phyloP scores from a whole-genome alignment of 1,140 invertebrate species.

The Coenobita brevimanus region DNA sequence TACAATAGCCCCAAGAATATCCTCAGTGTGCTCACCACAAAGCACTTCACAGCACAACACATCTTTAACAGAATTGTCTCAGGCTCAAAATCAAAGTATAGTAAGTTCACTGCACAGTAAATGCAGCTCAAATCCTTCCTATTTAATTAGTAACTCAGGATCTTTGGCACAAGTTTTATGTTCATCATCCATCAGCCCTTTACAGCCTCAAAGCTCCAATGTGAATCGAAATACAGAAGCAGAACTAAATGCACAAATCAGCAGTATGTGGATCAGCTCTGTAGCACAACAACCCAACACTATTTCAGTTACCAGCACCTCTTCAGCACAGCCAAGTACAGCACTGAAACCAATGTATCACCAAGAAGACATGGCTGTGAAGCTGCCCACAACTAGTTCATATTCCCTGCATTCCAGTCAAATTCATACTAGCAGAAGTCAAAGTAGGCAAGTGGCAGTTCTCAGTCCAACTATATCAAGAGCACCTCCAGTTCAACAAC shows the following conservation, averaged over 20 bases:
- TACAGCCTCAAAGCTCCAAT: neutral
- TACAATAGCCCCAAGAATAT: neutral
- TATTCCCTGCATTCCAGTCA: neutral
- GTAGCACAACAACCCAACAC: neutral
- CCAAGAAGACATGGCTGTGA: neutral
- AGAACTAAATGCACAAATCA: conserved; percentile 45
- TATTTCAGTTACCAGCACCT: neutral
- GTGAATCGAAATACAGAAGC: neutral
- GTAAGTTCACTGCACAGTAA: conserved; percentile 6
- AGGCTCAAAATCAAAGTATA: neutral
- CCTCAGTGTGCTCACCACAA: neutral
- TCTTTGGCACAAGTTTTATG: neutral
- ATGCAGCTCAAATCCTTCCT: neutral
- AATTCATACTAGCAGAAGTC: neutral
- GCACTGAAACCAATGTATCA: neutral
- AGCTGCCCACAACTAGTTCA: neutral
- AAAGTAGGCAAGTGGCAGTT: neutral
- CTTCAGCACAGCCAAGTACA: conserved; percentile 22
- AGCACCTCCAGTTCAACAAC: neutral
- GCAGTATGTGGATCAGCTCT: conserved; percentile 47
- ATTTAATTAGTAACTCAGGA: neutral
- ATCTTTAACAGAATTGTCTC: neutral
- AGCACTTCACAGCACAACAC: neutral
- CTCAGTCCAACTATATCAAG: neutral
- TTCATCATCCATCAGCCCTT: neutral